Evolutionary conservation across 2,797 vertebrate genomes (phyloP).

Genomic region (Bufotes viridis): DNA sequence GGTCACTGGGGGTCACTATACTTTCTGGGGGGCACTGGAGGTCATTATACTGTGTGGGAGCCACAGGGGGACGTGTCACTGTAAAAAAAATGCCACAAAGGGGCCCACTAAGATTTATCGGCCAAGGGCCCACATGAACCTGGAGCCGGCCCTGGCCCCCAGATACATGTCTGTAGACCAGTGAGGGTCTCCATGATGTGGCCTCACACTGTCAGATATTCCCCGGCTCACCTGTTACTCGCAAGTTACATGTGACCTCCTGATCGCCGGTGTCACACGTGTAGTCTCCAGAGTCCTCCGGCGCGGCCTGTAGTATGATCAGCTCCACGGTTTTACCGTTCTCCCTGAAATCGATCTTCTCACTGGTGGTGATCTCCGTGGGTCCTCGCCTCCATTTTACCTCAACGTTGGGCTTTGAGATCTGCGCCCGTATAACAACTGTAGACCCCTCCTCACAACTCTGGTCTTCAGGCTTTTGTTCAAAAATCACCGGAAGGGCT

Average conservation of each 20-base stretch:
- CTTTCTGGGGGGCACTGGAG: too few relatives aligned
- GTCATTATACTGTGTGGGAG: too few relatives aligned
- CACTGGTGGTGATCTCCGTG: conserved; percentile 53
- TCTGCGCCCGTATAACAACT: conserved; percentile 64
- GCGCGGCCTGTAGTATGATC: conserved; percentile 55
- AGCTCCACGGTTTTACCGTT: conserved; percentile 63
- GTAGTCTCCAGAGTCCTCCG: conserved; percentile 70
- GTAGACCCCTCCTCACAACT: conserved; percentile 67
- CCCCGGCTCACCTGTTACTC: conserved; percentile 67
- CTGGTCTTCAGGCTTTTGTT: conserved; percentile 67
- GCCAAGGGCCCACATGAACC: too few relatives aligned
- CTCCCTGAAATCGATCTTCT: conserved; percentile 68
- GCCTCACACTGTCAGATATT: background rate
- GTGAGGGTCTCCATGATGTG: background rate
- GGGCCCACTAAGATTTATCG: too few relatives aligned
- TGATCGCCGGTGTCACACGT: conserved; percentile 69
- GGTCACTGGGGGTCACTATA: too few relatives aligned
- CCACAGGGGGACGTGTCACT: too few relatives aligned
- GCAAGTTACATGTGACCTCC: conserved; percentile 64
- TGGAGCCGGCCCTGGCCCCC: too few relatives aligned
- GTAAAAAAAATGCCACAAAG: too few relatives aligned
- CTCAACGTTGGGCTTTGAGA: conserved; percentile 64
- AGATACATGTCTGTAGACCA: too few relatives aligned
- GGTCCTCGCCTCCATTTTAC: conserved; percentile 74
- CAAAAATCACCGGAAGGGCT: conserved; percentile 72